These are phyloP conservation scores for Gallinago nigripennis DNA, from an alignment of 2,797 vertebrate genomes.

Conservation along the genomic window DNA sequence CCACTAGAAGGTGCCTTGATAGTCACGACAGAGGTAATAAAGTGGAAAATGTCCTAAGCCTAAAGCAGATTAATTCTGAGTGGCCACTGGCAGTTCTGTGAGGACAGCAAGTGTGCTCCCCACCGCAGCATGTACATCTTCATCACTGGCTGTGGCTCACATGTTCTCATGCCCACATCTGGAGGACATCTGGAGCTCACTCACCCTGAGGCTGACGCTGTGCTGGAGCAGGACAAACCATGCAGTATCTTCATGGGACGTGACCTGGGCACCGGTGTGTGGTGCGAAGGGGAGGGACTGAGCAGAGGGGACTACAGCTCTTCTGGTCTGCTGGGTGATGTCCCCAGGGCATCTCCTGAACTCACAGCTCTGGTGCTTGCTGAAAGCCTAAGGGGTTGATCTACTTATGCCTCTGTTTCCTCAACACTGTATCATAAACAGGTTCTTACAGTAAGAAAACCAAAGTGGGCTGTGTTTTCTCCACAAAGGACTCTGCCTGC, in stretches of 20 bases:
- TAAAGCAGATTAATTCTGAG: neutral
- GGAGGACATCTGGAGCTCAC: neutral
- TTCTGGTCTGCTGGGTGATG: neutral
- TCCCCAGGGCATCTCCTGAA: neutral
- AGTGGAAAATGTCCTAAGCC: neutral
- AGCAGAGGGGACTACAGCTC: neutral
- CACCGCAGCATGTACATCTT: too few species aligned
- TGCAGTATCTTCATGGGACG: rapidly evolving
- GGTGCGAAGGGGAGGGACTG: rapidly evolving
- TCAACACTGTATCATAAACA: neutral
- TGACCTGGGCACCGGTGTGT: neutral
- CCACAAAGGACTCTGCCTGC: neutral
- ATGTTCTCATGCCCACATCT: neutral
- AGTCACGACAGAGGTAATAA: neutral
- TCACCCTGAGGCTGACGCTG: neutral
- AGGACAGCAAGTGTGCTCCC: neutral
- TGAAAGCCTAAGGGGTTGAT: neutral
- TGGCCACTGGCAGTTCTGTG: neutral
- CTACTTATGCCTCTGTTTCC: neutral
- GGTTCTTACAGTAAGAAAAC: neutral
- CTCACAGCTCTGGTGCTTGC: neutral
- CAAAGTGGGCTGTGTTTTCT: neutral
- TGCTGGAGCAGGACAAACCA: neutral
- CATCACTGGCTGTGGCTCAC: neutral
- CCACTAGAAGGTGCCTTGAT: neutral